A percentile compares a stretch with the other conserved stretches of the same genome.
Conservation (phyloP, 2,888 invertebrate genomes). For the Harpalus rubripes region DNA sequence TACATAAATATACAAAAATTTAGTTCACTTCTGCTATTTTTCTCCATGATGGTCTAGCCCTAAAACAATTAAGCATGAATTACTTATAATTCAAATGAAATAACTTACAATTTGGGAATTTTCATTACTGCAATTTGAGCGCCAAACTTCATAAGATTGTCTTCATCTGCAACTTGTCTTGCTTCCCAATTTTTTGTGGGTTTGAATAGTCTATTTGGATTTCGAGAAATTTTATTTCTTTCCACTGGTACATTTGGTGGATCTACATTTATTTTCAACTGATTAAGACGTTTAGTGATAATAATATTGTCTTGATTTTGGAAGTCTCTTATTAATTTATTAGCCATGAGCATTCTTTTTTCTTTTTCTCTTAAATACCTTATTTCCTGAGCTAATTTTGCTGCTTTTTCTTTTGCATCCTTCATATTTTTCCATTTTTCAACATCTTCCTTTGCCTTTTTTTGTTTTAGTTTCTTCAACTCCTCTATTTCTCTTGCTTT, state of each 20-base stretch:
- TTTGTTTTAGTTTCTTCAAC: slow-evolving; percentile 70
- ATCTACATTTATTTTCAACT: slow-evolving; percentile 21
- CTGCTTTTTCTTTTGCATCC: slow-evolving; percentile 66
- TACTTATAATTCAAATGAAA: neutral
- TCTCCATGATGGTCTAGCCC: slow-evolving; percentile 72
- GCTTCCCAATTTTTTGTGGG: slow-evolving; percentile 75
- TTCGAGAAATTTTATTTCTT: slow-evolving; percentile 69
- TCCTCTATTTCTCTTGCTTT: slow-evolving; percentile 70
- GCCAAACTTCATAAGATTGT: slow-evolving; percentile 59
- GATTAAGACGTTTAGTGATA: slow-evolving; percentile 71
- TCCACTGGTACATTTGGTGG: neutral
- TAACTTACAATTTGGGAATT: slow-evolving; percentile 73
- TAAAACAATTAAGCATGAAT: slow-evolving; percentile 66
- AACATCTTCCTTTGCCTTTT: slow-evolving; percentile 71
- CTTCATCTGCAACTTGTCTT: slow-evolving; percentile 58
- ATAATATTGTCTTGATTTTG: slow-evolving; percentile 74
- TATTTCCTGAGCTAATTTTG: slow-evolving; percentile 69
- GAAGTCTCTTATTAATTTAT: slow-evolving; percentile 75
- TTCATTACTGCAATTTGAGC: slow-evolving; percentile 57
- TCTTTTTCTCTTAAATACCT: slow-evolving; percentile 69
- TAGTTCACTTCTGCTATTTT: slow-evolving; percentile 62
- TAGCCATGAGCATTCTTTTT: slow-evolving; percentile 72
- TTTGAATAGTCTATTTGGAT: slow-evolving; percentile 74
- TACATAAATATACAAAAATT: neutral
- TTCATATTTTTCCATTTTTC: slow-evolving; percentile 71